Conservation (phyloP, 2,113 vertebrate species). For the Conger conger region DNA sequence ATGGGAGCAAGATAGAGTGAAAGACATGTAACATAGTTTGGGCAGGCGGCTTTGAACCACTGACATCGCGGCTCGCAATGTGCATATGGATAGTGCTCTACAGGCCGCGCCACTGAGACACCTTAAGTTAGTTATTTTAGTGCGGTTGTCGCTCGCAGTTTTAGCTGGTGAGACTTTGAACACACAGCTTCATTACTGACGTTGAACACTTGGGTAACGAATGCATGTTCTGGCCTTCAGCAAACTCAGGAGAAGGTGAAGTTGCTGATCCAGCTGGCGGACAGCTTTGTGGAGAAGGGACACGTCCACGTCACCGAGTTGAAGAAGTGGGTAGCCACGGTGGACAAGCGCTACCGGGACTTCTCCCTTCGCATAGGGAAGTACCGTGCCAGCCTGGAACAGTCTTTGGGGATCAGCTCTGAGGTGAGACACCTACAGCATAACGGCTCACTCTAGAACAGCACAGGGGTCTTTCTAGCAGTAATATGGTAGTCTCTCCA, state of each 20-base stretch:
- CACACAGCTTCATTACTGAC: no score
- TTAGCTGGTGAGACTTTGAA: no score
- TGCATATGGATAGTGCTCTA: no score
- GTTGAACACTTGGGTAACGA: not conserved
- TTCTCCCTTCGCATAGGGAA: conserved; percentile 92
- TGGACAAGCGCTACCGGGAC: conserved; percentile 93
- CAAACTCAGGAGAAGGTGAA: conserved; percentile 99
- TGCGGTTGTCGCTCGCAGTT: no score
- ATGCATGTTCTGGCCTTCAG: conserved; percentile 52
- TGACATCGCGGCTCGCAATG: no score
- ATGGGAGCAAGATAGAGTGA: no score
- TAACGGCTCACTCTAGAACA: not conserved
- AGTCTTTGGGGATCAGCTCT: conserved; percentile 87
- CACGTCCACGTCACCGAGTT: conserved; percentile 91
- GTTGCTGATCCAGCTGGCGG: conserved; percentile 93
- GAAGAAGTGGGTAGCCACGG: conserved; percentile 93
- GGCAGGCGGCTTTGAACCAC: no score
- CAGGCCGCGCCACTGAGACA: no score
- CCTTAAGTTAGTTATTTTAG: not conserved
- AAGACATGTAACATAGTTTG: no score
- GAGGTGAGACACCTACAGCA: conserved; percentile 69
- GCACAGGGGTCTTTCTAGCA: not conserved
- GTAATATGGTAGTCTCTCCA: not conserved
- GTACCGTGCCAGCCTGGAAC: conserved; percentile 87
- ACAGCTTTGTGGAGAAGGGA: conserved; percentile 95